Base-by-base conservation (phyloP, 23 tunicate species). In the Halocynthia aurantium region DNA sequence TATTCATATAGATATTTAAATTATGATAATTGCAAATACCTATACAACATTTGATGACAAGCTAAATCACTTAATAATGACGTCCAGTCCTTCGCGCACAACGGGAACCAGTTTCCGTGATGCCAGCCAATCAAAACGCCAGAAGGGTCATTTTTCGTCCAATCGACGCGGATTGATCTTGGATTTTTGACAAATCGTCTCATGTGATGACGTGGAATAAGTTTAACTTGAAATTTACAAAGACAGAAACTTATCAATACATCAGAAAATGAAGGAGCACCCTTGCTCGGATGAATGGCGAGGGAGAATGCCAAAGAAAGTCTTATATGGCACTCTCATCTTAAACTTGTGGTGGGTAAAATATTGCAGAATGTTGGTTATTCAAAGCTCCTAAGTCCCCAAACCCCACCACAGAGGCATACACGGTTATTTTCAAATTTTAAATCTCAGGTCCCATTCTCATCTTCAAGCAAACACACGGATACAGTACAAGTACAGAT, bases 51-150 rank as follows among this genome's bases (percentile, higher is more conserved):
- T 73, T 89, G 96, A 58, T 57, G 69, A 57, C 96, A 89, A 8
- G 85, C 88, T 51, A 79, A 62, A 52, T 84, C 85, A 71, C 84
- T 77, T 13, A 84, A 20, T 15, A 76, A 1, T 7, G 64, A 66
- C 13, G 80, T 73, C 96, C 96, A 89, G n/a, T 75, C 57, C 50
- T 80, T 71, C 22, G 85, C 80, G 58, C 96, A 89, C 8, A 89
- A 51, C 7, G 96, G 96, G 49, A 66, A 60, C 88, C 88, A 89
- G 9, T 52, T 69, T 9, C 19, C 19, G 5, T 51, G 75, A 54
- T 21, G 85, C 50, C 8, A 57, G 11, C n/a, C 53, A 22, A 62
- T 80, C 73, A 70, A 15, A 10, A 65, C 6, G 22, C 70, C 70
- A 10, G 70, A 65, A 49, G 70, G 9, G 10, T 65, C 70, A 15